Base-by-base conservation (phyloP, 2,113 vertebrate species). In the Orcinus orca region DNA sequence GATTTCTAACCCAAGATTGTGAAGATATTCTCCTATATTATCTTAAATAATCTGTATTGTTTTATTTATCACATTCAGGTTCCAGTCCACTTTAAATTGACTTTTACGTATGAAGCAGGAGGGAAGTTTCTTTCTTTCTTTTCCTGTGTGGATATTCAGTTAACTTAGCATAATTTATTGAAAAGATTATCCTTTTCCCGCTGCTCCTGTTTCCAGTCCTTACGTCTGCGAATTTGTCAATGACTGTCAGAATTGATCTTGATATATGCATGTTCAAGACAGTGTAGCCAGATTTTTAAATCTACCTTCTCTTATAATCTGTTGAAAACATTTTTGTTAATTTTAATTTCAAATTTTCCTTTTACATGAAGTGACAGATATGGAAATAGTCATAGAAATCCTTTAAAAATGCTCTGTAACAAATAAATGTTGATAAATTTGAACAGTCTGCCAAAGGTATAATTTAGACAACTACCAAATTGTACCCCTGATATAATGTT, bases 331-430 rank as follows among this genome's bases (percentile, higher is more conserved):
- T 70, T 70, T 88, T 94, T 85, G 55, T 26, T 65, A 65, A 80
- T 84, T 79, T 89, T 68, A 88, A 44, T 92, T 89, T 85, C 55
- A 92, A 63, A 41, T 12, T 41, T 89, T 67, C 83, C n/a, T 80
- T 94, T 85, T 29, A 33, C 20, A 80, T 17, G 17, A 84, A 62
- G 62, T 53, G 77, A n/a, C 29, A 33, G 14, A 26, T 84, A n/a
- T 26, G 6, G 1, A 85, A 55, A 33, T 31, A 81, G 50, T 88
- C 44, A 89, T 17, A 83, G 38, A 85, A 84, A 89, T 89, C 20
- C 29, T 89, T 94, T 80, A 60, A 88, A 84, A 53, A 79, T 60
- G 3, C 44, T 26, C n/a, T 65, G 0, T 55, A 70, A 91, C 29
- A 86, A 82, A 36, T 77, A 63, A 3, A 44, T 65, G 80, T 90